phyloP scores from a whole-genome alignment of 2,113 vertebrate genomes.

The Notarius quadriscutis region DNA sequence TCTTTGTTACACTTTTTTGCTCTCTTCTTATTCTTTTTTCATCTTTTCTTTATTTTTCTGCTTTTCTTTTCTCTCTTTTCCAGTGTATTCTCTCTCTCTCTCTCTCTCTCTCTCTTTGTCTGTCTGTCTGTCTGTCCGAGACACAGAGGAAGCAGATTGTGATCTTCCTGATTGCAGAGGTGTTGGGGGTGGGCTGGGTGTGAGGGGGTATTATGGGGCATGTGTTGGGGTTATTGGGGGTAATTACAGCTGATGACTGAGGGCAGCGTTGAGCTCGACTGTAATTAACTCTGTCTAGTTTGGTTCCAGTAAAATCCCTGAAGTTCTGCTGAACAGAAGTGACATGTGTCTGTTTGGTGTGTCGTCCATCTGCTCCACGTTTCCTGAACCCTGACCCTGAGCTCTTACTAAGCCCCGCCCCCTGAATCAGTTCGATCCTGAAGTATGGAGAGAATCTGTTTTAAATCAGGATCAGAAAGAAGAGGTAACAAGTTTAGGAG shows the following conservation, averaged over 20 bases:
- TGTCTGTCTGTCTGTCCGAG: neutral
- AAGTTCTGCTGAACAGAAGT: neutral
- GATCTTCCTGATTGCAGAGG: neutral
- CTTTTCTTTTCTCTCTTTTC: neutral
- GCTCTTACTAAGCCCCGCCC: neutral
- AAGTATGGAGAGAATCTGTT: neutral
- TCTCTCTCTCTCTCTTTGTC: neutral
- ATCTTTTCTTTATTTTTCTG: too few relatives aligned
- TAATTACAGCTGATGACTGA: conserved; percentile 30
- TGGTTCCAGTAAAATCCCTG: neutral
- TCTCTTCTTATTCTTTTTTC: neutral
- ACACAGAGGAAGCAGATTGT: conserved; percentile 16
- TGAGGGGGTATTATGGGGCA: neutral
- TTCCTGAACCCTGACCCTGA: neutral
- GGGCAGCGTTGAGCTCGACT: neutral
- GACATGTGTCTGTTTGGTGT: neutral
- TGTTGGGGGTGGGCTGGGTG: neutral
- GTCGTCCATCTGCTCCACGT: neutral
- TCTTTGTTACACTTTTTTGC: neutral
- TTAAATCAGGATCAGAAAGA: neutral
- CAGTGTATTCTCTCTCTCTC: too few relatives aligned
- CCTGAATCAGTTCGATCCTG: neutral
- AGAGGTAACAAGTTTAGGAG: neutral
- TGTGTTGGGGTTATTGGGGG: conserved; percentile 17
- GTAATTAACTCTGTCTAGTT: conserved; percentile 25